Evolutionary conservation across 53 echinoderm and acorn worm genomes (phyloP), one percentile per base, ranked within the genome.

Genomic region (Crossaster papposus): DNA sequence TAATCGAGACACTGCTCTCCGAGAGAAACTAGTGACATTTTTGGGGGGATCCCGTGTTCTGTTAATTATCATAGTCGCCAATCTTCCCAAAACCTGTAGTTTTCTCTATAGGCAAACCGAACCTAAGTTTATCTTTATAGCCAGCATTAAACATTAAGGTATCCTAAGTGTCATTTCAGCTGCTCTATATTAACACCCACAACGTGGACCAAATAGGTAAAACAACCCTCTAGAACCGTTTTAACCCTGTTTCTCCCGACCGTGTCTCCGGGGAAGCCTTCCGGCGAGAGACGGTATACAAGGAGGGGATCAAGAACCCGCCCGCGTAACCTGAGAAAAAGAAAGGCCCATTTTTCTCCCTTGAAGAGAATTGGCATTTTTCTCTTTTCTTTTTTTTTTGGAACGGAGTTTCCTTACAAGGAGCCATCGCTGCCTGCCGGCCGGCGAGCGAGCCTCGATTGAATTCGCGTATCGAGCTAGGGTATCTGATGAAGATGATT

Each of bases 301-400:
- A 84, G 51, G 51, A 84, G 52, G 81, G 62, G 68, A 20, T 12
- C 50, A 37, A 38, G n/a, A 52, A 29, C 72, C 52, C 50, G 51
- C 84, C 70, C 65, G 84, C 84, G 84, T 72, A 84, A 84, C 84
- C 72, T 31, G 84, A 84, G 84, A 84, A 84, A 84, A 84, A 20
- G 58, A 84, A 84, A 20, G 58, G 51, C 84, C 50, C 70, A 30
- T 72, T 53, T 84, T 13, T 52, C 22, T 31, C n/a, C 50, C 18
- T 52, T 10, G 10, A 9, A 51, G 51, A 84, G 72, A 84, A 84
- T 72, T 72, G 84, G 82, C 68, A 36, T 82, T 68, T 58, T 58
- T 44, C 44, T 44, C 9, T 5, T 44, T 65, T 23, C n/a, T n/a
- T n/a, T n/a, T n/a, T n/a, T n/a, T n/a, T n/a, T n/a, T n/a, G n/a